Percentiles rank a stretch among this genome's conserved stretches.
These are phyloP conservation scores for Muscicapa adusta DNA, from an alignment of 2,113 vertebrate species.

Conservation along the genomic window DNA sequence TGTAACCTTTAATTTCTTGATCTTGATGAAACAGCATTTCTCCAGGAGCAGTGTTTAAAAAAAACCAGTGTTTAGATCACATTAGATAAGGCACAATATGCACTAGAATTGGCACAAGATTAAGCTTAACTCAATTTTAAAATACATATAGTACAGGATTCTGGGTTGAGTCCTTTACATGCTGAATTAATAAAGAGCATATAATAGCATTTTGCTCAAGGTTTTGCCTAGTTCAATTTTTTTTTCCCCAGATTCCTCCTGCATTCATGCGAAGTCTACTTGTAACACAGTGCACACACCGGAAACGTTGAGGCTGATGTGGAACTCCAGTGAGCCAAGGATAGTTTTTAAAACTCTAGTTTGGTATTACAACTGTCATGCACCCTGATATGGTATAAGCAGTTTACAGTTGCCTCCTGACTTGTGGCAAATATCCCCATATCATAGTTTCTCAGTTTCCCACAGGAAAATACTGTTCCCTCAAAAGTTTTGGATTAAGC, in stretches of 20 bases:
- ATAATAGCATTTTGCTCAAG: not conserved
- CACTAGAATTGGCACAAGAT: not conserved
- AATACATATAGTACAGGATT: not conserved
- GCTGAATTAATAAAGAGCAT: not conserved
- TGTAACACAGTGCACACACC: accelerated
- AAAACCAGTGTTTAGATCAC: not conserved
- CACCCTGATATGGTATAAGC: not conserved
- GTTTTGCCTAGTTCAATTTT: not conserved
- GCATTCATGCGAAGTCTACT: not conserved
- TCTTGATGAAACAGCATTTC: not conserved
- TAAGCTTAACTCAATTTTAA: not conserved
- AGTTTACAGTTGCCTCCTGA: not conserved
- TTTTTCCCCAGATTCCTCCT: not conserved
- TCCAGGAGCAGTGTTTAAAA: not conserved
- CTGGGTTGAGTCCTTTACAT: not conserved
- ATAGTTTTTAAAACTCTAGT: not conserved
- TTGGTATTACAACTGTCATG: not conserved
- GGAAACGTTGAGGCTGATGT: not conserved
- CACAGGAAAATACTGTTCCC: not conserved
- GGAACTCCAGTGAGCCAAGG: not conserved
- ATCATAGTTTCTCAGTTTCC: not conserved
- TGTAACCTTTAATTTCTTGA: not conserved
- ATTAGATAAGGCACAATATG: not conserved
- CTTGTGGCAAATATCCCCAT: not conserved
- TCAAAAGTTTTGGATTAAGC: not conserved